Evolutionary conservation across 2,888 invertebrate genomes (phyloP).

Genomic region (Dorcus parallelipipedus): DNA sequence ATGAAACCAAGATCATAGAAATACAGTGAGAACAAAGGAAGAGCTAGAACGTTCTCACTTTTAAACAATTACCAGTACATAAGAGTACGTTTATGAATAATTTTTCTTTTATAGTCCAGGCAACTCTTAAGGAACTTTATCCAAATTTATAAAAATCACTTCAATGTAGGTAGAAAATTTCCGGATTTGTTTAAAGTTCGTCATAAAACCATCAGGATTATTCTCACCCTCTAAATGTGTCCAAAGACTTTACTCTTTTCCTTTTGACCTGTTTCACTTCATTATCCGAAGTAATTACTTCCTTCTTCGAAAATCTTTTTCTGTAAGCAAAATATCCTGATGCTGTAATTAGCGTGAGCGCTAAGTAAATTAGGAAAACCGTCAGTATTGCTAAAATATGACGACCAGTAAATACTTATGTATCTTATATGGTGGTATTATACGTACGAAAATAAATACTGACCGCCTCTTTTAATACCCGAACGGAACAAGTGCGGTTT

Average conservation of each 20-base stretch:
- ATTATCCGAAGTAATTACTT: slow-evolving; percentile 6
- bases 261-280: slow-evolving; percentile 15
- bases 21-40: too few species aligned
- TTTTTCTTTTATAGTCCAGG: too few species aligned
- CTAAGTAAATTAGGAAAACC: slow-evolving; percentile 42
- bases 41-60: too few species aligned
- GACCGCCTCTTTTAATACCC: slow-evolving; percentile 61
- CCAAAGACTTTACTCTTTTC: slow-evolving; percentile 63
- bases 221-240: slow-evolving; percentile 75
- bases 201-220: background rate
- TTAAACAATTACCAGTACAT: too few species aligned
- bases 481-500: slow-evolving; percentile 54
- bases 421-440: slow-evolving; percentile 14
- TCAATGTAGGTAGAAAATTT: background rate
- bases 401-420: background rate
- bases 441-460: slow-evolving; percentile 70
- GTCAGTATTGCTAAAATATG: slow-evolving; percentile 46
- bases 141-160: background rate
- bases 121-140: too few species aligned
- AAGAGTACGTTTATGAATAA: too few species aligned
- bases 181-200: background rate
- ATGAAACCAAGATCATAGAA: too few species aligned
- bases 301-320: slow-evolving; percentile 11
- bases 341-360: slow-evolving; percentile 24
- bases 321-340: background rate